Evolutionary conservation across 2,113 vertebrate species (phyloP).

Genomic region (Dasyprocta punctata): DNA sequence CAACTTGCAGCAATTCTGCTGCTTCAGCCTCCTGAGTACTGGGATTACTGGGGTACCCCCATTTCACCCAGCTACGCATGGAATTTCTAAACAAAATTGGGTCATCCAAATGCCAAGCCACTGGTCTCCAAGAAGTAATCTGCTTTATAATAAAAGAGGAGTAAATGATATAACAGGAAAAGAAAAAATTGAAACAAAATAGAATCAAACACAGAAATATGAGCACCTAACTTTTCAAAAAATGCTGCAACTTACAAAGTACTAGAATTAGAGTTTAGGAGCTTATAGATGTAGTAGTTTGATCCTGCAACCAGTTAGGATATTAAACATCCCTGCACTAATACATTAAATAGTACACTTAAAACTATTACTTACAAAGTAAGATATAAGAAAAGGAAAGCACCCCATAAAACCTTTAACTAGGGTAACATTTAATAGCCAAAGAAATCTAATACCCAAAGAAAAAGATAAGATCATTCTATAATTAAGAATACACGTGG

Average conservation of each 20-base stretch:
- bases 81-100: slow-evolving; percentile 49
- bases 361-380: slow-evolving; percentile 55
- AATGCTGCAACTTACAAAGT: slow-evolving; percentile 27
- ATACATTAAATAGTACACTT: slow-evolving; percentile 17
- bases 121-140: not conserved
- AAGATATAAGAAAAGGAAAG: not conserved
- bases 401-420: slow-evolving; percentile 27
- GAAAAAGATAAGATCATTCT: slow-evolving; percentile 46
- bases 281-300: slow-evolving; percentile 12
- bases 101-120: slow-evolving; percentile 35
- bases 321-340: slow-evolving; percentile 12
- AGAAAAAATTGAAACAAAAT: not conserved
- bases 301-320: not conserved
- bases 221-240: not conserved
- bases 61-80: not conserved
- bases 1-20: not conserved
- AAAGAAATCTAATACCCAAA: slow-evolving; percentile 18
- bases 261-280: slow-evolving; percentile 37
- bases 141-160: not conserved
- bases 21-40: not conserved
- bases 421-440: slow-evolving; percentile 1
- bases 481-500: not conserved
- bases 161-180: slow-evolving; percentile 27
- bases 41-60: not conserved
- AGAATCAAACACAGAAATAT: slow-evolving; percentile 28